Evolutionary conservation across 2,113 vertebrate genomes (phyloP), one percentile per base, ranked within the genome.

Genomic region (Rhizomys pruinosus): DNA sequence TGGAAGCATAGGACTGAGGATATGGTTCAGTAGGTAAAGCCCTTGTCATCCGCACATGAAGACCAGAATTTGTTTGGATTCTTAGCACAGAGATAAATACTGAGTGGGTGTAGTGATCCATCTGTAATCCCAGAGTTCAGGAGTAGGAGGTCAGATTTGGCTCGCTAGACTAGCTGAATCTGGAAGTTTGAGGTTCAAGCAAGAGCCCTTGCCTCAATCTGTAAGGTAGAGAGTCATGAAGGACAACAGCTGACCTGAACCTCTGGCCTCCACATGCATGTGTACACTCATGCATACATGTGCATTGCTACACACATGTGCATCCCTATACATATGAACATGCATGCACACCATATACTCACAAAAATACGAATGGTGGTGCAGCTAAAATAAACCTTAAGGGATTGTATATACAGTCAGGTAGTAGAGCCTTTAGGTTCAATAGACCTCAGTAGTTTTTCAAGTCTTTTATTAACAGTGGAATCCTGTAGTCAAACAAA

Each of bases 401-500:
- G 69, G 32, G 11, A 74, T 66, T 76, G 44, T 22, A 29, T 47
- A 32, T 39, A 64, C 66, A 22, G 20, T 73, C 52, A 59, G 22
- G 5, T 20, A 3, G 44, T 78, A 77, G 61, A 79, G 25, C 19
- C 13, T 61, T 44, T 55, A 52, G 3, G 5, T 1, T 42, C 7
- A 64, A 27, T 39, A 69, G 37, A 72, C 1, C 25, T 71, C 20
- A 79, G 29, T n/a, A 11, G 7, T 15, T 52, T 93, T 79, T 55
- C 34, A 22, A 77, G 44, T 2, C 8, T 78, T 86, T 52, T 82
- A 39, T 57, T 88, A 61, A 25, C 52, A 68, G 23, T 79, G 16
- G 71, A 89, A 72, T 86, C 55, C 34, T 92, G 73, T 59, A 88
- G 55, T 85, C 63, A 95, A 92, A 73, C 19, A 78, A 63, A 72